phyloP scores from a whole-genome alignment of 2,888 invertebrate species.

The Empis livida region DNA sequence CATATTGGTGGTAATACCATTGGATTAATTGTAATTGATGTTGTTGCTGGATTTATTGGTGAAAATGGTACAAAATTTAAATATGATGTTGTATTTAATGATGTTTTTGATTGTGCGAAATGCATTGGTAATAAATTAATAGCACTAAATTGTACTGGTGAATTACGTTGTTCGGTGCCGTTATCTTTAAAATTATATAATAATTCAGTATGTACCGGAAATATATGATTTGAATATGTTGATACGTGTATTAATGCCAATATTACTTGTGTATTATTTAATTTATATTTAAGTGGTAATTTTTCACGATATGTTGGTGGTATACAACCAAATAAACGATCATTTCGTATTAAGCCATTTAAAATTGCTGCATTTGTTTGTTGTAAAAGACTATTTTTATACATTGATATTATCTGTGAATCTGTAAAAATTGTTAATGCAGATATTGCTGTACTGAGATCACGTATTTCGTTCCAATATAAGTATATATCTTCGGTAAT shows the following conservation, averaged over 20 bases:
- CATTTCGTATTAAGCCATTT: not conserved
- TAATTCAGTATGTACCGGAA: not conserved
- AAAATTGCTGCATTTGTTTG: not conserved
- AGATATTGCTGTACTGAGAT: constrained; percentile 17
- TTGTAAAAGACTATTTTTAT: constrained; percentile 16
- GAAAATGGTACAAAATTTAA: no score
- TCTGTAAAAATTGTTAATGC: constrained; percentile 12
- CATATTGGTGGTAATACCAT: no score
- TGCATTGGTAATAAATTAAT: not conserved
- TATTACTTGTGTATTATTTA: constrained; percentile 23
- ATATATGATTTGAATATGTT: not conserved
- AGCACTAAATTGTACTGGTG: not conserved
- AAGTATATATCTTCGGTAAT: constrained; percentile 15
- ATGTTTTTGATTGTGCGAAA: not conserved
- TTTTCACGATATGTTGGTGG: constrained; percentile 22
- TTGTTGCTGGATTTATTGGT: no score
- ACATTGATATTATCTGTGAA: constrained; percentile 14
- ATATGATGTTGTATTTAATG: no score
- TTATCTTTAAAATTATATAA: not conserved
- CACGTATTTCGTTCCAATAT: constrained; percentile 19
- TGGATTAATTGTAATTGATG: no score
- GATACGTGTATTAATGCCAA: constrained; percentile 13
- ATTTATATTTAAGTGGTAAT: constrained; percentile 17
- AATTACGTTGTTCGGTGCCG: not conserved
- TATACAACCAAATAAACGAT: constrained; percentile 20